Conservation (phyloP, 2,797 vertebrate species). For the Leptoclinus maculatus region DNA sequence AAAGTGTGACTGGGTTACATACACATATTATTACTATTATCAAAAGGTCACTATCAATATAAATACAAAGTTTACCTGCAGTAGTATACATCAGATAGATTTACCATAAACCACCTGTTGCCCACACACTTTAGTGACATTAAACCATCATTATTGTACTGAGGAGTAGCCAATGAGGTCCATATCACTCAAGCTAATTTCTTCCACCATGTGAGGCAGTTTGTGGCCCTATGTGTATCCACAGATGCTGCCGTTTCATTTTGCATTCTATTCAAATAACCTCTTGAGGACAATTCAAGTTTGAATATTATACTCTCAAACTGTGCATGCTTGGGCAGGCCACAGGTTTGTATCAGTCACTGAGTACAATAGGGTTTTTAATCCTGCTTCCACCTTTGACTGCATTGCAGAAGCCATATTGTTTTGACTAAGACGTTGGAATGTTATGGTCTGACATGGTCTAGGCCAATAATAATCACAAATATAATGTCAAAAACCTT, state of each 20-base stretch:
- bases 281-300: background rate
- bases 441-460: background rate
- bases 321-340: background rate
- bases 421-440: conserved; percentile 1
- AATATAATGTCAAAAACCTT: background rate
- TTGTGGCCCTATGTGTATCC: background rate
- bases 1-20: background rate
- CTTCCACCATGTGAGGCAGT: background rate
- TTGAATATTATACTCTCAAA: background rate
- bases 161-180: background rate
- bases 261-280: background rate
- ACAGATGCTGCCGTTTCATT: background rate
- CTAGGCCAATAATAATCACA: background rate
- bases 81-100: background rate
- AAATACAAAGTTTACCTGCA: background rate
- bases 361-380: background rate
- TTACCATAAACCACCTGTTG: background rate
- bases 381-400: background rate
- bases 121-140: background rate
- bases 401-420: background rate
- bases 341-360: background rate
- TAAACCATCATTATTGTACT: background rate
- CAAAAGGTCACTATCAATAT: too few species aligned
- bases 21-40: background rate
- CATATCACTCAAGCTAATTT: background rate